phyloP scores from a whole-genome alignment of 2,888 invertebrate species.

The Drosophila merina region DNA sequence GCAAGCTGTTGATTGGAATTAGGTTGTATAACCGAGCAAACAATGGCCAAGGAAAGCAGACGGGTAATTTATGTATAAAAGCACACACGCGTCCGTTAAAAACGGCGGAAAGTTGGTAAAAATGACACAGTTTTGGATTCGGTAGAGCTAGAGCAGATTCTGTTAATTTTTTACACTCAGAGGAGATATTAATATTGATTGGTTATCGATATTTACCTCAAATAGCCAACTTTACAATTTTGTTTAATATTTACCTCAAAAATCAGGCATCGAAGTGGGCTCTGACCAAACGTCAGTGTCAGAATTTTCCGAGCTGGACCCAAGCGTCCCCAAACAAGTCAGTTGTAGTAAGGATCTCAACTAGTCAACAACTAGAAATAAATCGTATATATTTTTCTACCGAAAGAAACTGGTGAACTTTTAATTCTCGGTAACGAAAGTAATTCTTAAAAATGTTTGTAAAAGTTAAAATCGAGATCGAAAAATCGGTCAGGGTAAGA shows the following conservation, averaged over 20 bases:
- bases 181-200: too few relatives aligned
- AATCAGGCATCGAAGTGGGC: background rate
- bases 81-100: conserved; percentile 45
- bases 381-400: too few relatives aligned
- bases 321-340: too few relatives aligned
- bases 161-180: too few relatives aligned
- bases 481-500: background rate
- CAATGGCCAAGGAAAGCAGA: conserved; percentile 31
- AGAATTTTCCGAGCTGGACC: background rate
- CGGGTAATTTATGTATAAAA: conserved; percentile 28
- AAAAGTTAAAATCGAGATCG: background rate
- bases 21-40: conserved; percentile 42
- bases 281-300: background rate
- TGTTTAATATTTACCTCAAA: background rate
- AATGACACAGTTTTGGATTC: background rate
- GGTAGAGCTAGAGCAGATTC: too few relatives aligned
- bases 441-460: background rate
- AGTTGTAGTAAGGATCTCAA: too few relatives aligned
- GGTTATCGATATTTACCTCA: background rate
- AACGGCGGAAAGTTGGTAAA: conserved; percentile 30
- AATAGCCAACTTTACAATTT: too few relatives aligned
- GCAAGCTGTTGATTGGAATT: conserved; percentile 71
- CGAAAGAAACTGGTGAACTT: background rate
- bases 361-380: too few relatives aligned
- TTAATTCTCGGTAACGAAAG: background rate